Conservation (phyloP, 2,113 vertebrate genomes). For the Hyla sarda region DNA sequence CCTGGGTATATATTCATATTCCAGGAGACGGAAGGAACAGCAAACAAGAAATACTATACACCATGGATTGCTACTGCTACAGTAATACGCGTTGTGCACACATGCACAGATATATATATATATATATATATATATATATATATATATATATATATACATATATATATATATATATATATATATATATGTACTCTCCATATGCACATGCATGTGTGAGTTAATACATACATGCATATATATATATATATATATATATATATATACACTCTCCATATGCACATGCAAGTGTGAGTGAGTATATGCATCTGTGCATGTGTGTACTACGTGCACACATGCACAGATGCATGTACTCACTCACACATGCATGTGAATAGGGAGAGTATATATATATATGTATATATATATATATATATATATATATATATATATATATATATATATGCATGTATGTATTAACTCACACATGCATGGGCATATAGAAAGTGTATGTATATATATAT, state of each 20-base stretch:
- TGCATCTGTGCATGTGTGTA: neutral
- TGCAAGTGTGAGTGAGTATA: neutral
- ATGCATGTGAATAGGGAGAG: no score
- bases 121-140: neutral
- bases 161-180: neutral
- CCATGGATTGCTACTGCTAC: neutral
- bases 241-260: no score
- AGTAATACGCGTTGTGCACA: neutral
- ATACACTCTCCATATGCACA: no score
- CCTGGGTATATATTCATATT: conserved; percentile 32
- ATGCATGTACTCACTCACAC: no score
- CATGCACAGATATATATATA: neutral
- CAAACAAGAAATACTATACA: neutral
- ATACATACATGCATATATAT: neutral
- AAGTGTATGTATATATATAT: no score
- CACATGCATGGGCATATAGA: no score
- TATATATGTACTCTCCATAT: no score
- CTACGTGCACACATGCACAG: no score
- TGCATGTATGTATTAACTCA: no score
- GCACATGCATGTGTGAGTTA: no score
- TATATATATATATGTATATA: no score
- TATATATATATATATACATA: neutral
- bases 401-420: neutral
- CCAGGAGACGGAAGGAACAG: neutral
- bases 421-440: neutral